Evolutionary conservation across 2,797 vertebrate species (phyloP), one percentile per base, ranked within the genome.

Genomic region (Falco biarmicus): DNA sequence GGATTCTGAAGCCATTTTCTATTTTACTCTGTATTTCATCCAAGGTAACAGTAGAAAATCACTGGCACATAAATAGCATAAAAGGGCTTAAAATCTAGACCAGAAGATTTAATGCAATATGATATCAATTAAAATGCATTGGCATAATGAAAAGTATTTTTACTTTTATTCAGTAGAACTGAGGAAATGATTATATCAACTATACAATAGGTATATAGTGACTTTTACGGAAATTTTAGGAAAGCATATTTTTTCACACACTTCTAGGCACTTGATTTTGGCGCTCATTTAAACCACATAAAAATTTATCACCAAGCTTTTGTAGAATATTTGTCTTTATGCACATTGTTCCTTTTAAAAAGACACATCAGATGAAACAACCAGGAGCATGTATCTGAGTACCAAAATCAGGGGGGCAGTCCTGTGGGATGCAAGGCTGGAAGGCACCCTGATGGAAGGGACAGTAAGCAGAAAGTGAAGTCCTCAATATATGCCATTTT

Each of bases 21-120:
- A 34, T 82, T 80, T 94, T 70, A 51, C 88, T 59, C 41, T 39
- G 10, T 94, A 78, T 93, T 96, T 96, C 88, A 96, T 84, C 43
- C 75, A 54, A 92, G 89, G 88, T 83, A 84, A 63, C 51, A 24
- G 48, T 76, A 51, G 75, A 95, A 93, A 96, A 91, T 66, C 95
- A 70, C 88, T 82, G 93, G 74, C 48, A 89, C 82, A 89, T 90
- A 78, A 48, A 6, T 59, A 64, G 43, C 24, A 56, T 79, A 53
- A 94, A 93, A 94, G 61, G 76, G 19, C 69, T 92, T 90, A 94
- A 87, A 90, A 87, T 71, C 66, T 8, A 94, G 93, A 83, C 34
- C 45, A 60, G 78, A 95, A 95, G 91, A 95, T 94, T 71, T 89
- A 91, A 79, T 70, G 63, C 34, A 56, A 60, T 78, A 32, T 43